These are phyloP conservation scores for Diglossa cyanea DNA, from an alignment of 2,797 vertebrate genomes.

Conservation along the genomic window DNA sequence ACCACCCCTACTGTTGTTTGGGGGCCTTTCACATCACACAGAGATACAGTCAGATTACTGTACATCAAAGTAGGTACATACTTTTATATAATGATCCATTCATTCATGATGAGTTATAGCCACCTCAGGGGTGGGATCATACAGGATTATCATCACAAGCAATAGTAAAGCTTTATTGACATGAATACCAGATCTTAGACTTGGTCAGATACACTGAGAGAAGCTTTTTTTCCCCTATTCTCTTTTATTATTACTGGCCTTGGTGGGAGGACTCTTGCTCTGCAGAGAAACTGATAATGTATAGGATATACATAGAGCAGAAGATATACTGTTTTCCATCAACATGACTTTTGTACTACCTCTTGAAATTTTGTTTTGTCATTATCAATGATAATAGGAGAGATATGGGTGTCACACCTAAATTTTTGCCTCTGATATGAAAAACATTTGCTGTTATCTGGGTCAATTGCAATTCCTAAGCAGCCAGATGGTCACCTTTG, in stretches of 20 bases:
- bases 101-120: not conserved
- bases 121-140: not conserved
- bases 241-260: not conserved
- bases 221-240: not conserved
- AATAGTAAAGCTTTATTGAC: slow-evolving; percentile 10
- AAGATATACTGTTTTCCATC: not conserved
- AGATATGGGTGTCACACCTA: not conserved
- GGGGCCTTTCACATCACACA: not conserved
- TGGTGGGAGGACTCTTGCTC: not conserved
- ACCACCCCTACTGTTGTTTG: not conserved
- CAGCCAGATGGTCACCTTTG: not conserved
- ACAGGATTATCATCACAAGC: not conserved
- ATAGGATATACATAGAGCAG: not conserved
- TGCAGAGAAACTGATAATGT: not conserved
- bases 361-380: not conserved
- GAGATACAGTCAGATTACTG: not conserved
- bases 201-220: not conserved
- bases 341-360: not conserved
- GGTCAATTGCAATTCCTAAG: not conserved
- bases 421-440: not conserved
- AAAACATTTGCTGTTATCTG: not conserved
- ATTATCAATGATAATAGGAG: not conserved
- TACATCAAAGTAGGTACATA: not conserved
- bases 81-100: not conserved
- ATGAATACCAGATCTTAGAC: not conserved